These are phyloP conservation scores for Reticulitermes speratus DNA, from an alignment of 1,140 invertebrate species.

Conservation along the genomic window DNA sequence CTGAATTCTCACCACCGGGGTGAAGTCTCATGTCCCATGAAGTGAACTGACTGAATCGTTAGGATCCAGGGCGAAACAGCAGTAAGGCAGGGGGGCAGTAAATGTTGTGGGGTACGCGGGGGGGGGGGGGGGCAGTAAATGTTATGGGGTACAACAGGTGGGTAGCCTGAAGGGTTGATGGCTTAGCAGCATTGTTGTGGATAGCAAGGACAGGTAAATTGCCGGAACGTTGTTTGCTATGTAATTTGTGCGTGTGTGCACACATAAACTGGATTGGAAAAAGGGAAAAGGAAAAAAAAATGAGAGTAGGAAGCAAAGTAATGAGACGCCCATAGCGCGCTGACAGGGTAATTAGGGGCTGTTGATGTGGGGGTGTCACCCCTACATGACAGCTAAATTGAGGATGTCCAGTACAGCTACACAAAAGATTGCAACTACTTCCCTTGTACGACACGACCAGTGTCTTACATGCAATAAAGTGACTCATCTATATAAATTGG, in stretches of 20 bases:
- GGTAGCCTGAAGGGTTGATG: conserved; percentile 3
- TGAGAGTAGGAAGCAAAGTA: not conserved
- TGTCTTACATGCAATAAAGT: not conserved
- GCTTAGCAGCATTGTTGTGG: conserved; percentile 4
- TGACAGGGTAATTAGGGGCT: conserved; percentile 10
- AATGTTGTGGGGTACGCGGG: too few species aligned
- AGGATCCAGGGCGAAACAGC: not conserved
- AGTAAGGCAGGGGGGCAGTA: not conserved
- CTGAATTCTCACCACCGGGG: too few species aligned
- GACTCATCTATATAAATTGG: not conserved
- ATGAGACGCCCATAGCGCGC: conserved; percentile 4
- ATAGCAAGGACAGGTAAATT: conserved; percentile 15
- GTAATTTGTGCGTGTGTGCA: conserved; percentile 15
- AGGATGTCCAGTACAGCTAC: not conserved
- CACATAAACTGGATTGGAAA: conserved; percentile 2
- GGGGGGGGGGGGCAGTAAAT: too few species aligned
- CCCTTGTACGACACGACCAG: not conserved
- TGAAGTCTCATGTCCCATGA: too few species aligned
- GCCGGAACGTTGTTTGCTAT: not conserved
- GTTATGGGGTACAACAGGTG: not conserved
- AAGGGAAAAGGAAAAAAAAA: not conserved
- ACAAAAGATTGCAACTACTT: not conserved
- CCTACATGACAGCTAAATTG: not conserved
- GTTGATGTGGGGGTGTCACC: not conserved
- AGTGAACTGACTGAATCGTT: too few species aligned